These are phyloP conservation scores for Helostoma temminkii DNA, from an alignment of 2,797 vertebrate genomes.

Conservation along the genomic window DNA sequence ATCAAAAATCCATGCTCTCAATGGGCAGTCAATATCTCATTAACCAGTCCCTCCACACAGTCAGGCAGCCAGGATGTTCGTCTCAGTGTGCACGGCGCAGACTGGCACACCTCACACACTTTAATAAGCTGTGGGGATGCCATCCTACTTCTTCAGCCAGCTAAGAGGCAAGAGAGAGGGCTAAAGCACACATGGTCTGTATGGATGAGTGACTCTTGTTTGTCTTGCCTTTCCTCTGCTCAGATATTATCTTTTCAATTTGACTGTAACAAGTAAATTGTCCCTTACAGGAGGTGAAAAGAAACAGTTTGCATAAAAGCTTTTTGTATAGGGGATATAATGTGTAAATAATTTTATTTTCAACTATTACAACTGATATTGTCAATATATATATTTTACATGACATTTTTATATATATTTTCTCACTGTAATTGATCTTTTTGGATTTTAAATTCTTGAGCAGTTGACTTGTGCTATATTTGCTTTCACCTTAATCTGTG, in stretches of 20 bases:
- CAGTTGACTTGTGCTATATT: constrained; percentile 71
- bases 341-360: not conserved
- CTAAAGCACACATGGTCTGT: constrained; percentile 28
- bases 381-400: too few species aligned
- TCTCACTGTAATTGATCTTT: constrained; percentile 43
- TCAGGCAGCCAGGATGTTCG: constrained; percentile 77
- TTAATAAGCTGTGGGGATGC: constrained; percentile 82
- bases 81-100: constrained; percentile 71
- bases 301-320: not conserved
- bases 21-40: constrained; percentile 89
- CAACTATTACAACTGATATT: not conserved
- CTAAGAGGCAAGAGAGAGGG: constrained; percentile 44
- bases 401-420: constrained; percentile 24
- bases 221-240: constrained; percentile 31
- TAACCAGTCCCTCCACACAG: constrained; percentile 81
- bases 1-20: constrained; percentile 88
- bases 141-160: constrained; percentile 71
- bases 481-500: constrained; percentile 76
- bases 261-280: constrained; percentile 16
- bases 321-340: not conserved
- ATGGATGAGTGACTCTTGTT: constrained; percentile 38
- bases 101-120: constrained; percentile 76
- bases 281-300: constrained; percentile 2
- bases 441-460: constrained; percentile 69
- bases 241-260: constrained; percentile 31